phyloP scores from a whole-genome alignment of 37 sponge, comb jelly and placozoan species.

The Cliona cf. orientalis region DNA sequence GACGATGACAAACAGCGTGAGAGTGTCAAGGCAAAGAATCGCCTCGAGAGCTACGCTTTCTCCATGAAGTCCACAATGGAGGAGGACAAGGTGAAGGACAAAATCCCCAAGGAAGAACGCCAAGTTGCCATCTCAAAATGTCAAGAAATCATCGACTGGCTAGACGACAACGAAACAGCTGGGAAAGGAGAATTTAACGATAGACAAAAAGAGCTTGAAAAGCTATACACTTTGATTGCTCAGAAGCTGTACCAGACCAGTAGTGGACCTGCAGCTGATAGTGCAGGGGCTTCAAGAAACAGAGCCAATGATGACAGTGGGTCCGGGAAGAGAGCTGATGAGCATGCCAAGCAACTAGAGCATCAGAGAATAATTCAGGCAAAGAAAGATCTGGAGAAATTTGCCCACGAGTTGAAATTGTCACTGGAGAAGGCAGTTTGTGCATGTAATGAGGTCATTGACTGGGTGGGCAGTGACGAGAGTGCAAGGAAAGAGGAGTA shows the following conservation, averaged over 20 bases:
- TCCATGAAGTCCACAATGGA: conserved; percentile 93
- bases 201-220: conserved; percentile 95
- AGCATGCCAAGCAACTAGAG: no score
- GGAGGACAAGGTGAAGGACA: conserved; percentile 96
- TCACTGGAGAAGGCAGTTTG: no score
- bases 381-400: no score
- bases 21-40: conserved; percentile 18
- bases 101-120: conserved; percentile 89
- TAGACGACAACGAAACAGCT: conserved; percentile 93
- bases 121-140: conserved; percentile 76
- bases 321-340: no score
- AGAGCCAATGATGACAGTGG: no score
- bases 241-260: conserved; percentile 94
- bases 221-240: conserved; percentile 84
- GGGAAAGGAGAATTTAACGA: conserved; percentile 92
- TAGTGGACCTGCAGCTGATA: conserved; percentile 70
- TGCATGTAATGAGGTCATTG: no score
- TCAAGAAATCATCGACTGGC: conserved; percentile 87
- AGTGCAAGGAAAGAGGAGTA: no score
- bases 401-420: no score
- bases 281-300: no score
- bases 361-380: no score
- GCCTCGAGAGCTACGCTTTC: conserved; percentile 91
- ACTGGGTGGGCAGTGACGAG: no score
- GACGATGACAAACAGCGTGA: conserved; percentile 90